Conservation (phyloP, 2,113 vertebrate genomes). For the Xiphophorus hellerii region DNA sequence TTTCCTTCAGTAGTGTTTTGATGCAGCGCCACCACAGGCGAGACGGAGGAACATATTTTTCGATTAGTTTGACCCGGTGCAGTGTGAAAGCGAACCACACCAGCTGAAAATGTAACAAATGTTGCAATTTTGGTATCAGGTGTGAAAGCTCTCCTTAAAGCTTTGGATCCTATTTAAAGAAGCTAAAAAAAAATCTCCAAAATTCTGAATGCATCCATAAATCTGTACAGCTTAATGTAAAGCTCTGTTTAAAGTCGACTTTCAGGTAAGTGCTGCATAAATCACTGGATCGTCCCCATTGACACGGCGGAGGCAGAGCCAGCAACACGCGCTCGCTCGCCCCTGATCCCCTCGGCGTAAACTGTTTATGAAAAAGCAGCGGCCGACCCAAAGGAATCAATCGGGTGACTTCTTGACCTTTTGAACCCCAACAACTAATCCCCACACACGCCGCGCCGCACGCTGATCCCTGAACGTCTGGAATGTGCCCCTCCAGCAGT, state of each 20-base stretch:
- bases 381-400: slow-evolving; percentile 2
- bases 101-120: no score
- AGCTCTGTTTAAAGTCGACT: background rate
- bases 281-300: background rate
- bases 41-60: no score
- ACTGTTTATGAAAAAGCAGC: slow-evolving; percentile 18
- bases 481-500: slow-evolving; percentile 28
- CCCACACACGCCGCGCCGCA: background rate
- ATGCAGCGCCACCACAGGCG: no score
- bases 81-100: no score
- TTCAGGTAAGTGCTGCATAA: background rate
- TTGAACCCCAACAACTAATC: slow-evolving; percentile 22
- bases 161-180: slow-evolving; percentile 10
- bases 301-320: background rate
- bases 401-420: slow-evolving; percentile 38
- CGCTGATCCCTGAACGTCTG: background rate
- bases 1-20: no score
- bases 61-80: no score
- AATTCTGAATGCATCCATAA: background rate
- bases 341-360: background rate
- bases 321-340: slow-evolving; percentile 2
- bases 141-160: background rate
- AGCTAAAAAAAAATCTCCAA: slow-evolving; percentile 10
- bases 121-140: no score
- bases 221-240: background rate